Evolutionary conservation across 1,140 invertebrate genomes (phyloP).

Genomic region (Orius insidiosus): DNA sequence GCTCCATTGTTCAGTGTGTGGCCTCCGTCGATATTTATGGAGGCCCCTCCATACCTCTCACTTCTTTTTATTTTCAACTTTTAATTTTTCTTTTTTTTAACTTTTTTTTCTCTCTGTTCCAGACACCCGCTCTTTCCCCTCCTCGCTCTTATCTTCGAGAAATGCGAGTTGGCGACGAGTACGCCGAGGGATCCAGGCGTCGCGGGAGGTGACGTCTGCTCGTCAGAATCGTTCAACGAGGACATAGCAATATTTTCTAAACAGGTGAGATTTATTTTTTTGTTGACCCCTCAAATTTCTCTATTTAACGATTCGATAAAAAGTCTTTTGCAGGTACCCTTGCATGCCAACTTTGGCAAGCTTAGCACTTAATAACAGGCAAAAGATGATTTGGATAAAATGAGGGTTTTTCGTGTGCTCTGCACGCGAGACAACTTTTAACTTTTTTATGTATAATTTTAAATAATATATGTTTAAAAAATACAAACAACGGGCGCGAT

Average conservation of each 20-base stretch:
- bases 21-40: too few relatives aligned
- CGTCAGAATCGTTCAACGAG: slow-evolving; percentile 97
- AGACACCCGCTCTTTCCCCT: slow-evolving; percentile 98
- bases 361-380: too few relatives aligned
- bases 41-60: slow-evolving; percentile 1
- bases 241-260: slow-evolving; percentile 98
- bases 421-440: too few relatives aligned
- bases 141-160: slow-evolving; percentile 97
- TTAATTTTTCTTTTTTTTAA: slow-evolving; percentile 10
- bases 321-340: neutral
- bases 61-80: slow-evolving; percentile 19
- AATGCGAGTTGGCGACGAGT: slow-evolving; percentile 98
- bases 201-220: slow-evolving; percentile 90
- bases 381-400: too few relatives aligned
- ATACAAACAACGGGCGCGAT: too few relatives aligned
- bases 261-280: slow-evolving; percentile 67
- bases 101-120: slow-evolving; percentile 30
- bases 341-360: neutral
- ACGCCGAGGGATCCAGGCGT: slow-evolving; percentile 93
- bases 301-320: neutral
- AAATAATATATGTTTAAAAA: too few relatives aligned
- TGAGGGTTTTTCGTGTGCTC: too few relatives aligned
- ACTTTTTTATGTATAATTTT: too few relatives aligned
- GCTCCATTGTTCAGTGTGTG: too few relatives aligned
- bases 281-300: neutral